Conservation (phyloP, 2,113 vertebrate genomes). For the Isurus oxyrinchus region DNA sequence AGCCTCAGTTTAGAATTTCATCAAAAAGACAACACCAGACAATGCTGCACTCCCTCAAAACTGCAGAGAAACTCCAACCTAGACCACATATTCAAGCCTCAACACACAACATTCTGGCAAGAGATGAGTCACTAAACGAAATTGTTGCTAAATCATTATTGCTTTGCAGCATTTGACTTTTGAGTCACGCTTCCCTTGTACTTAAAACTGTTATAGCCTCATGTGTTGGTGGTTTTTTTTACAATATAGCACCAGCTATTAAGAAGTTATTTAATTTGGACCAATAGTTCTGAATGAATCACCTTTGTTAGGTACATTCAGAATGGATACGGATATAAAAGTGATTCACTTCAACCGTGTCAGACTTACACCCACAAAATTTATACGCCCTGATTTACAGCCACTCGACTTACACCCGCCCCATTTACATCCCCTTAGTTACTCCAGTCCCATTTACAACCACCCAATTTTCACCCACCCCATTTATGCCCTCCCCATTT, state of each 20-base stretch:
- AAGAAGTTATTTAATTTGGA: background rate
- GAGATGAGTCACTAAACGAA: background rate
- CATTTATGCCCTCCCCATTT: background rate
- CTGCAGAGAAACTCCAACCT: background rate
- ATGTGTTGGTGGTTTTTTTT: background rate
- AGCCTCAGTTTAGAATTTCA: background rate
- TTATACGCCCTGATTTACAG: no score
- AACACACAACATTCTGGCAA: background rate
- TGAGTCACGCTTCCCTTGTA: background rate
- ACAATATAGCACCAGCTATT: background rate
- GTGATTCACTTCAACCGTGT: background rate
- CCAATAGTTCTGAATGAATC: background rate
- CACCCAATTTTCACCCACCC: no score
- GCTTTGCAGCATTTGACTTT: background rate
- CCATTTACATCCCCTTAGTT: no score
- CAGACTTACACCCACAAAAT: no score
- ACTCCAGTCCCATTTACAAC: no score
- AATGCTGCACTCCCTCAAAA: background rate
- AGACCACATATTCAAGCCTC: no score
- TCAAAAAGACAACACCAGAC: background rate
- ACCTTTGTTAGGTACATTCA: background rate
- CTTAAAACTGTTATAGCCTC: background rate
- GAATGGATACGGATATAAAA: background rate
- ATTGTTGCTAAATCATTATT: background rate
- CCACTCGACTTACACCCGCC: background rate